Conservation (phyloP, 1,140 invertebrate genomes). For the Calosoma granatense region DNA sequence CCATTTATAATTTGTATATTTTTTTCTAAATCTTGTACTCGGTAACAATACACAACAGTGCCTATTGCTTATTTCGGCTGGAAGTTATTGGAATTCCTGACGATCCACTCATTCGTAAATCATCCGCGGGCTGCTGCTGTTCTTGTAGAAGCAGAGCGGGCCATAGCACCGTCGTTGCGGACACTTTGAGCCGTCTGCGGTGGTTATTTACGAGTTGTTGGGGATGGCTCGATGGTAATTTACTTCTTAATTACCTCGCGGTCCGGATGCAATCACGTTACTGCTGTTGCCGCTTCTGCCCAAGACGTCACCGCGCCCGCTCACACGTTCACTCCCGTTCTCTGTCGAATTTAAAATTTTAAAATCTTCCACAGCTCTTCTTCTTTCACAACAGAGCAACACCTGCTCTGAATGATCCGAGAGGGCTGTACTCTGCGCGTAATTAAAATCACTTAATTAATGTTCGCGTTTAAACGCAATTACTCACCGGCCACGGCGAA, state of each 20-base stretch:
- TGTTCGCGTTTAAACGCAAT: constrained; percentile 1
- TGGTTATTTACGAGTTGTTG: neutral
- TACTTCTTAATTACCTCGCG: constrained; percentile 6
- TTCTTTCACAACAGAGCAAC: too few species aligned
- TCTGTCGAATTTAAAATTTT: constrained; percentile 1
- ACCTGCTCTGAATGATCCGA: constrained; percentile 3
- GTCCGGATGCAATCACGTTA: neutral
- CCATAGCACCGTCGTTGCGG: neutral
- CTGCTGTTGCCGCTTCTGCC: neutral
- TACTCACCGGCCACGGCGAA: neutral
- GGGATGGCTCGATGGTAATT: constrained; percentile 5
- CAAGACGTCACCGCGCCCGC: too few species aligned
- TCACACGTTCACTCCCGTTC: too few species aligned
- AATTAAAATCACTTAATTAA: constrained; percentile 9
- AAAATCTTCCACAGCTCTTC: too few species aligned
- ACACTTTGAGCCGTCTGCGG: neutral
- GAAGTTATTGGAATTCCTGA: too few species aligned
- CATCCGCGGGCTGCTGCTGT: neutral
- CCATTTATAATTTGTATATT: too few species aligned
- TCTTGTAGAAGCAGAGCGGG: neutral
- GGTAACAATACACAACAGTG: too few species aligned
- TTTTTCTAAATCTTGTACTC: too few species aligned
- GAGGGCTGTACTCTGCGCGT: neutral
- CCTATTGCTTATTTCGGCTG: too few species aligned
- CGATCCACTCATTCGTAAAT: neutral